Evolutionary conservation across 2,888 invertebrate species (phyloP).

Genomic region (Drosophila lacicola): DNA sequence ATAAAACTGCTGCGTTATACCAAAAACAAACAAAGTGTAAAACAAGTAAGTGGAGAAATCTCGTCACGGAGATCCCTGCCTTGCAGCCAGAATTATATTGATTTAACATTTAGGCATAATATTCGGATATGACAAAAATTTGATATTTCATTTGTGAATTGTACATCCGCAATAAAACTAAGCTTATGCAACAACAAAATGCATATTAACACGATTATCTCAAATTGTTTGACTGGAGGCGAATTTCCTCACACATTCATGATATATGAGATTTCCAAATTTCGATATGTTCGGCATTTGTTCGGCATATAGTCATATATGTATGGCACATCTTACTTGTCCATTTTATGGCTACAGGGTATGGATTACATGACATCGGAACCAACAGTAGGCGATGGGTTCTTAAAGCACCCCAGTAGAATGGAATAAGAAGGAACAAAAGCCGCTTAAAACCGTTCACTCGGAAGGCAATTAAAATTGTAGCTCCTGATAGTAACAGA

Average conservation of each 20-base stretch:
- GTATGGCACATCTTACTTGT: background rate
- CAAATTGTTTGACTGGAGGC: too few species aligned
- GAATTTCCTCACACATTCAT: too few species aligned
- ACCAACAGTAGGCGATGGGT: conserved; percentile 8
- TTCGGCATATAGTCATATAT: background rate
- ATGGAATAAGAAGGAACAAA: conserved; percentile 15
- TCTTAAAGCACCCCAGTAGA: conserved; percentile 4
- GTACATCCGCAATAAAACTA: conserved; percentile 12
- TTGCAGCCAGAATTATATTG: background rate
- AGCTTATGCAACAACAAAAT: background rate
- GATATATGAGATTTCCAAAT: too few species aligned
- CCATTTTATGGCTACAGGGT: conserved; percentile 3
- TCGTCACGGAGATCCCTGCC: background rate
- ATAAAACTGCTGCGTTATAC: conserved; percentile 37
- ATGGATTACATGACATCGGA: background rate
- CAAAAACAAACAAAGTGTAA: conserved; percentile 24
- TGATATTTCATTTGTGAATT: conserved; percentile 6
- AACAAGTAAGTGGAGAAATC: conserved; percentile 15
- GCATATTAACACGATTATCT: background rate
- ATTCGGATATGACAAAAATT: background rate
- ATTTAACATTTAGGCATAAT: background rate
- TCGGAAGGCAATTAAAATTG: conserved; percentile 65
- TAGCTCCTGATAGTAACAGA: conserved; percentile 32
- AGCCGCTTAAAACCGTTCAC: conserved; percentile 50
- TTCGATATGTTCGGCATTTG: too few species aligned